Evolutionary conservation across 2,888 invertebrate genomes (phyloP).

Genomic region (Chelonus formosanus): DNA sequence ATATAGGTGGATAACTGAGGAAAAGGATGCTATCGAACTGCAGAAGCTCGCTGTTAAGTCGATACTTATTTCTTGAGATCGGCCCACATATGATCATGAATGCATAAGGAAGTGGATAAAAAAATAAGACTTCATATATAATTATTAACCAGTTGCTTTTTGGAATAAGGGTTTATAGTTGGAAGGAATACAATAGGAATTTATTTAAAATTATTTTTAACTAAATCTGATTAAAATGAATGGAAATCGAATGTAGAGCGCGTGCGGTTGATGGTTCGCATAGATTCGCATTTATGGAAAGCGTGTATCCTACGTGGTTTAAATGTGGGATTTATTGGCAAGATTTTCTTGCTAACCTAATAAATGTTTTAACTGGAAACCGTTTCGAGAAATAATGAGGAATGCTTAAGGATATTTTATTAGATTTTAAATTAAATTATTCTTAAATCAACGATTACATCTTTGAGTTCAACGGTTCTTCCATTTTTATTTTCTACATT

Average conservation of each 20-base stretch:
- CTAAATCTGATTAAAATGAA: constrained; percentile 10
- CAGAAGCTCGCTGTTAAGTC: neutral
- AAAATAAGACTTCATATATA: no score
- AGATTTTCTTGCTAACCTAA: constrained; percentile 12
- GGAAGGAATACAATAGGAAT: neutral
- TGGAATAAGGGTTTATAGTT: no score
- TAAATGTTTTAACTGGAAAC: neutral
- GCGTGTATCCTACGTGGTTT: constrained; percentile 8
- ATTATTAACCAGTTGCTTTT: no score
- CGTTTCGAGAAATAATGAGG: neutral
- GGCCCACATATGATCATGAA: no score
- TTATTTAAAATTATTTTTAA: constrained; percentile 6
- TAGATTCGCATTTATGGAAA: constrained; percentile 25
- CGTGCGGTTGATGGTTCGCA: constrained; percentile 6
- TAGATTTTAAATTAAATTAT: neutral
- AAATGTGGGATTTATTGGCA: constrained; percentile 22
- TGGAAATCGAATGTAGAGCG: constrained; percentile 21
- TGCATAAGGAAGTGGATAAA: no score
- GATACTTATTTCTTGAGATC: no score
- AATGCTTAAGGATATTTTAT: neutral
- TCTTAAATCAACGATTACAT: no score
- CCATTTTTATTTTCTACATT: no score
- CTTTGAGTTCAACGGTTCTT: no score
- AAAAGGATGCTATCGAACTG: neutral
- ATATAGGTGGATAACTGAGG: constrained; percentile 5